phyloP scores from a whole-genome alignment of 2,113 vertebrate species.

The Salvelinus fontinalis region DNA sequence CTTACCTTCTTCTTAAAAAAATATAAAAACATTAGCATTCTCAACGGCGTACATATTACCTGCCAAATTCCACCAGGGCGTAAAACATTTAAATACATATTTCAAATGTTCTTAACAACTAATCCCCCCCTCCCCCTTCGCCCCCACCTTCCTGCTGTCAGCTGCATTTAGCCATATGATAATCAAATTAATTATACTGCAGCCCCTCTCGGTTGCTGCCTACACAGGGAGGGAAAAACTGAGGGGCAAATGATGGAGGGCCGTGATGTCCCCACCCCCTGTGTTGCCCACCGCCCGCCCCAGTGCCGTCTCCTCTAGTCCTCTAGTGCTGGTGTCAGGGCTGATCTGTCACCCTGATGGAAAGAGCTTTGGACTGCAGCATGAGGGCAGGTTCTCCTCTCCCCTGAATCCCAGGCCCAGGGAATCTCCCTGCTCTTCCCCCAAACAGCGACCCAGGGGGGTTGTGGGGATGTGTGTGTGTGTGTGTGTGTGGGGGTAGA shows the following conservation, averaged over 20 bases:
- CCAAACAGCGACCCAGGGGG: constrained; percentile 54
- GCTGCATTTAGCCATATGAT: constrained; percentile 76
- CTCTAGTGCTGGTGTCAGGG: constrained; percentile 77
- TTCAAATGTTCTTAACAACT: constrained; percentile 61
- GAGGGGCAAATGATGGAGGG: constrained; percentile 73
- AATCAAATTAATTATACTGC: constrained; percentile 82
- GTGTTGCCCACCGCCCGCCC: neutral
- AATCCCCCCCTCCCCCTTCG: constrained; percentile 32
- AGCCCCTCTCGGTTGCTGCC: constrained; percentile 31
- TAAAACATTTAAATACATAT: constrained; percentile 68
- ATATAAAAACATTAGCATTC: constrained; percentile 52
- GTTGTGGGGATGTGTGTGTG: constrained; percentile 18
- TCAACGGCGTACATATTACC: constrained; percentile 63
- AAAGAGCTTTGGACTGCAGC: constrained; percentile 76
- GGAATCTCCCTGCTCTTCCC: constrained; percentile 64
- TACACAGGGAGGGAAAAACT: constrained; percentile 59
- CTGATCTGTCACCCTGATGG: constrained; percentile 78
- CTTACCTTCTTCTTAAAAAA: constrained; percentile 47
- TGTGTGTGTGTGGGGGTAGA: constrained; percentile 36
- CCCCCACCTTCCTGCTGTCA: constrained; percentile 69
- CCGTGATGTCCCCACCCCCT: constrained; percentile 1
- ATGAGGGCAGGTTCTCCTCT: constrained; percentile 74
- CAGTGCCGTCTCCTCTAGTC: constrained; percentile 61
- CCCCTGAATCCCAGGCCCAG: constrained; percentile 60
- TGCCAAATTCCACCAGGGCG: constrained; percentile 65